Conservation (phyloP, 2,113 vertebrate genomes). For the Machaerirhynchus nigripectus region DNA sequence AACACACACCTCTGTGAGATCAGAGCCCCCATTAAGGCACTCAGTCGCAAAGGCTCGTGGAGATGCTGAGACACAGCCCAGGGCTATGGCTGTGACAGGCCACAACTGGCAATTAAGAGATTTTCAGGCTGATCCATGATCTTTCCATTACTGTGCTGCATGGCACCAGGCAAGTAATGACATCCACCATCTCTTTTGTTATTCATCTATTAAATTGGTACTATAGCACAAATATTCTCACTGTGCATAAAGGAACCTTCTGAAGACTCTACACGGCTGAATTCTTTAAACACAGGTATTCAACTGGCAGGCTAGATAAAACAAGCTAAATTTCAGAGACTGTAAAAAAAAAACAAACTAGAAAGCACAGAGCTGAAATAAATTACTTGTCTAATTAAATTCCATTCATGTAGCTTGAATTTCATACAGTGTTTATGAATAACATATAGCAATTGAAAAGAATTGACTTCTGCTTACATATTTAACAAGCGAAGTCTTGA, state of each 20-base stretch:
- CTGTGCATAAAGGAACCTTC: not conserved
- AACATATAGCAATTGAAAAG: not conserved
- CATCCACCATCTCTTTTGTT: not conserved
- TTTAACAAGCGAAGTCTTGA: not conserved
- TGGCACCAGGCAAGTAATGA: not conserved
- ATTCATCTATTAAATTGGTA: not conserved
- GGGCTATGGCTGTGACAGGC: not conserved
- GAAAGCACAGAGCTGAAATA: not conserved
- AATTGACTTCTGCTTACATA: not conserved
- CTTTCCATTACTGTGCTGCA: not conserved
- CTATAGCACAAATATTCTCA: not conserved
- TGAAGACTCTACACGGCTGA: not conserved
- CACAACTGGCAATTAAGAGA: not conserved
- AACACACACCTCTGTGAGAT: not conserved
- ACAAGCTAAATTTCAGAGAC: not conserved
- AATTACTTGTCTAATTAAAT: conserved; percentile 7
- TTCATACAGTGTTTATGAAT: not conserved
- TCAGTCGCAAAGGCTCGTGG: not conserved
- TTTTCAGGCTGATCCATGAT: not conserved
- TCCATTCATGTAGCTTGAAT: not conserved
- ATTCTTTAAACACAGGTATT: not conserved
- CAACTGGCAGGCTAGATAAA: not conserved
- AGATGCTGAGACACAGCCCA: not conserved
- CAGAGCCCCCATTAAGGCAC: not conserved
- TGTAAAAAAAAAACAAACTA: not conserved